phyloP scores from a whole-genome alignment of 2,113 vertebrate genomes.

The Entelurus aequoreus region DNA sequence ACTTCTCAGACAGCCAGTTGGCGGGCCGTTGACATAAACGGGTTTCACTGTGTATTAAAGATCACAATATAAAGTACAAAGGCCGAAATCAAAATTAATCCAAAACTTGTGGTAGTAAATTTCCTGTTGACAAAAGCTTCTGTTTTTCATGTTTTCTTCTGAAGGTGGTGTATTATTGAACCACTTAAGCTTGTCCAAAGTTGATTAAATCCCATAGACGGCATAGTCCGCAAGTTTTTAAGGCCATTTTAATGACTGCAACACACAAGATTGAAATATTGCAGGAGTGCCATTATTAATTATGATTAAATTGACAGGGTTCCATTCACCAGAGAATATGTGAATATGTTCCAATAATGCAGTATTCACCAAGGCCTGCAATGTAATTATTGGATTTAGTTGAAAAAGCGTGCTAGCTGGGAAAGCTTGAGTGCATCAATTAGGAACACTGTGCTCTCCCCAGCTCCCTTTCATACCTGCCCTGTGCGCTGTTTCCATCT shows the following conservation, averaged over 20 bases:
- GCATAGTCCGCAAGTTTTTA: conserved; percentile 42
- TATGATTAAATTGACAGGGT: conserved; percentile 59
- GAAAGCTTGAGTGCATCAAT: conserved; percentile 33
- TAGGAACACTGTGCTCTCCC: conserved; percentile 32
- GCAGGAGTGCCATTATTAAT: conserved; percentile 56
- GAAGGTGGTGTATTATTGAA: conserved; percentile 50
- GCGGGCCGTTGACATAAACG: too few species aligned
- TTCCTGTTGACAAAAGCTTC: conserved; percentile 38
- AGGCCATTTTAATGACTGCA: conserved; percentile 55
- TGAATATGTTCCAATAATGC: conserved; percentile 39
- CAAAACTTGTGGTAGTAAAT: conserved; percentile 14
- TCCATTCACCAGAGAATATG: conserved; percentile 34
- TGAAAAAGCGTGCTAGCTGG: conserved; percentile 25
- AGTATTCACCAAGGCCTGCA: conserved; percentile 31
- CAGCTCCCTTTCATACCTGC: not conserved
- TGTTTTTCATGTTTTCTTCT: conserved; percentile 10
- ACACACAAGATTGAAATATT: conserved; percentile 51
- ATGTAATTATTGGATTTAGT: conserved; percentile 58
- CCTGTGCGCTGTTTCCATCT: not conserved
- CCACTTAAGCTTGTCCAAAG: conserved; percentile 56
- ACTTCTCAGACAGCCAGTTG: too few species aligned
- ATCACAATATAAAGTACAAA: not conserved
- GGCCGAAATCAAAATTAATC: not conserved
- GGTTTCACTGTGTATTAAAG: too few species aligned
- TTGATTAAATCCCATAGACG: conserved; percentile 56